A percentile compares a stretch with the other conserved stretches of the same genome.
phyloP scores from a whole-genome alignment of 2,888 invertebrate species.

The Hyposoter dolosus region DNA sequence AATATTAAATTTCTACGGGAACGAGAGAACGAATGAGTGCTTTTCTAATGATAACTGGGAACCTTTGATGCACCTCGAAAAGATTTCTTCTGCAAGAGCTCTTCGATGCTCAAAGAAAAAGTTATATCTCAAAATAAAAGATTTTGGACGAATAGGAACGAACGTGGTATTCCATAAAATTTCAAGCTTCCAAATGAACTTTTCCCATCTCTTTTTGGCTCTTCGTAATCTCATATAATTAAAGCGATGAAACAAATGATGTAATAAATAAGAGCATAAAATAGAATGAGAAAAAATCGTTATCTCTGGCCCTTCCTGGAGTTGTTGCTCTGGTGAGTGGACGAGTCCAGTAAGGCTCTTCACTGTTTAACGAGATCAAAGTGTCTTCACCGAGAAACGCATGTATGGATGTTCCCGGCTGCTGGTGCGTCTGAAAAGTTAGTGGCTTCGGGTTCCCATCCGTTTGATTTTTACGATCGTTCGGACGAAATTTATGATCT shows the following conservation, averaged over 20 bases:
- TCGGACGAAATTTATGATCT: conserved; percentile 54
- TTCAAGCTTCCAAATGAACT: not conserved
- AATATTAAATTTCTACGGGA: not conserved
- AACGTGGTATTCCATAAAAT: conserved; percentile 5
- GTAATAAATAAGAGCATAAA: conserved; percentile 10
- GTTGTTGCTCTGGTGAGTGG: conserved; percentile 19
- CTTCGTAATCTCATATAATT: not conserved
- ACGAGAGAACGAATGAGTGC: not conserved
- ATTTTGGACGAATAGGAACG: not conserved
- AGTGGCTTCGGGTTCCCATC: conserved; percentile 40
- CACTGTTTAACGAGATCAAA: conserved; percentile 53
- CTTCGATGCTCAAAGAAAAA: not conserved
- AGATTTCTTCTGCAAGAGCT: not conserved
- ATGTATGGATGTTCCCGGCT: not conserved
- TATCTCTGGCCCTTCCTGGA: not conserved
- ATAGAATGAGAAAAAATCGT: not conserved
- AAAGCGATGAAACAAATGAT: not conserved
- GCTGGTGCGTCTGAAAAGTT: conserved; percentile 29
- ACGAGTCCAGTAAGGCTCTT: conserved; percentile 40
- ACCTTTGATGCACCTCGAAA: conserved; percentile 3
- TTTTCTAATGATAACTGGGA: not conserved
- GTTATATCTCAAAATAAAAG: not conserved
- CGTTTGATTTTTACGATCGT: conserved; percentile 60
- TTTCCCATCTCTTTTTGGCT: not conserved
- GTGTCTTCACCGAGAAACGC: conserved; percentile 43